A percentile compares a stretch with the other conserved stretches of the same genome.
Conservation (phyloP, 2,113 vertebrate genomes). For the Porphyrio hochstetteri region DNA sequence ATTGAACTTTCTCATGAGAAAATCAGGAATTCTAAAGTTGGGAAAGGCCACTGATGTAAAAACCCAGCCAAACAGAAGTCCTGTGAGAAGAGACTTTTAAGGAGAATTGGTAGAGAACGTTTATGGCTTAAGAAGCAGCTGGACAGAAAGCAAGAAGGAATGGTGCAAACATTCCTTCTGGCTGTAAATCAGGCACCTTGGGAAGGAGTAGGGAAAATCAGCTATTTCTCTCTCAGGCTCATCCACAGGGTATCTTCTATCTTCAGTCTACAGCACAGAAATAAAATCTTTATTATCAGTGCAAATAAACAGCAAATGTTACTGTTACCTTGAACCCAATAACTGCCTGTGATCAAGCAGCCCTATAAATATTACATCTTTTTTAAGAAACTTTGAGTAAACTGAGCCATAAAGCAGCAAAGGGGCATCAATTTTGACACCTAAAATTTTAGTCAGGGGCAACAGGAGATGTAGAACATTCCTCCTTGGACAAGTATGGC, state of each 20-base stretch:
- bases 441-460: neutral
- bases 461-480: neutral
- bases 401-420: neutral
- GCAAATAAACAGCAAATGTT: neutral
- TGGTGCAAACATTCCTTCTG: neutral
- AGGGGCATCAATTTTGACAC: neutral
- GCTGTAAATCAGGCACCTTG: constrained; percentile 71
- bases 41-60: neutral
- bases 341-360: neutral
- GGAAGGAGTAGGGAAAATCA: constrained; percentile 32
- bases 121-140: neutral
- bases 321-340: neutral
- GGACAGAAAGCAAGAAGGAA: neutral
- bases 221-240: constrained; percentile 24
- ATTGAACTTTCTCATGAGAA: neutral
- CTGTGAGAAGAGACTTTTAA: neutral
- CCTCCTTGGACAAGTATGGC: neutral
- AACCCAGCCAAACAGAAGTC: neutral
- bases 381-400: neutral
- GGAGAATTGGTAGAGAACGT: neutral
- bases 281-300: neutral
- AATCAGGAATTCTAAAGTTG: neutral
- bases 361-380: neutral
- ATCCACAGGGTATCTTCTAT: neutral
- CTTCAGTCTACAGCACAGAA: constrained; percentile 55